phyloP scores from a whole-genome alignment of 2,797 vertebrate species.

The Linurgus olivaceus region DNA sequence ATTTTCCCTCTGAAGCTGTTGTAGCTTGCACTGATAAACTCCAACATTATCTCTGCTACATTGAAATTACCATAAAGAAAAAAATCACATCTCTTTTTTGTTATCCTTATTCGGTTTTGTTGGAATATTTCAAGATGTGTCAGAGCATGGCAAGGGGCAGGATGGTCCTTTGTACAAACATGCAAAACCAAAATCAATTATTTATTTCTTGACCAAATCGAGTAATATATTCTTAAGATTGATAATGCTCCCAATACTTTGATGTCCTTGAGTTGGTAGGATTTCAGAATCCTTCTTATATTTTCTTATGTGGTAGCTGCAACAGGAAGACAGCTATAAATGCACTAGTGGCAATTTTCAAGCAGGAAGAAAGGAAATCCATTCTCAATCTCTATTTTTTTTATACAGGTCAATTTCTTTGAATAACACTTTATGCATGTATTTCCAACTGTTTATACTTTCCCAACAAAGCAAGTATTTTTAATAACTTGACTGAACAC shows the following conservation, averaged over 20 bases:
- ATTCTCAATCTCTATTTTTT: not conserved
- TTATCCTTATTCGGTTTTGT: not conserved
- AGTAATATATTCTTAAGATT: not conserved
- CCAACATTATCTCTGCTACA: not conserved
- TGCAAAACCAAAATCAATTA: not conserved
- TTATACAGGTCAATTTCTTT: not conserved
- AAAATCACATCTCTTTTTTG: accelerated
- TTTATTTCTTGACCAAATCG: not conserved
- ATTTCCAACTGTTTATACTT: not conserved
- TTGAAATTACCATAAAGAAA: not conserved
- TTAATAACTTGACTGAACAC: not conserved
- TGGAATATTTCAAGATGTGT: not conserved
- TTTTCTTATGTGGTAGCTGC: not conserved
- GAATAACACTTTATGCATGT: accelerated
- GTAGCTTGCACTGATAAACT: not conserved
- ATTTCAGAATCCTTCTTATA: not conserved
- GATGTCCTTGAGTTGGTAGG: not conserved
- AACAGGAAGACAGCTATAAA: not conserved
- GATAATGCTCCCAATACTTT: not conserved
- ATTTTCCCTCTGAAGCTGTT: not conserved
- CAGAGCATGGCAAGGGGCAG: not conserved
- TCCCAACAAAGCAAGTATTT: not conserved
- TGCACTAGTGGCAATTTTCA: not conserved
- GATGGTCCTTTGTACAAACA: not conserved
- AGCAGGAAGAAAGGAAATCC: not conserved